Conservation (phyloP, 2,113 vertebrate genomes). For the Empidonax traillii region DNA sequence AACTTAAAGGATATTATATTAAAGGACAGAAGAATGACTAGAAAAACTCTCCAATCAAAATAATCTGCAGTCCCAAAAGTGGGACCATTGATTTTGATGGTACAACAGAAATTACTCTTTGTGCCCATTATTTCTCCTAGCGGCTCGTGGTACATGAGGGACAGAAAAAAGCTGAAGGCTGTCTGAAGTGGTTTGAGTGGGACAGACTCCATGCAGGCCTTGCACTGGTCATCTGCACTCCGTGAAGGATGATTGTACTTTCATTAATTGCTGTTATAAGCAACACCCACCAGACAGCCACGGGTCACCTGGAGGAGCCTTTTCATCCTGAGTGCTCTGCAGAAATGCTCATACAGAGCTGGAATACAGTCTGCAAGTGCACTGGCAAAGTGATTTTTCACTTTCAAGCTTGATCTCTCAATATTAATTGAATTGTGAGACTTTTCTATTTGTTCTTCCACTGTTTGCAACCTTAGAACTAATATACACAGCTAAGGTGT, state of each 20-base stretch:
- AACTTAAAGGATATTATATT: not conserved
- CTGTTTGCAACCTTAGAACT: not conserved
- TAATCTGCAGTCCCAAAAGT: not conserved
- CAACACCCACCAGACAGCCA: not conserved
- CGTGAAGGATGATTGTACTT: not conserved
- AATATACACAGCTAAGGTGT: accelerated
- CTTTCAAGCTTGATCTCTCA: not conserved
- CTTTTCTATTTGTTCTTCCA: not conserved
- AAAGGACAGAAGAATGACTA: not conserved
- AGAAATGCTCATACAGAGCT: not conserved
- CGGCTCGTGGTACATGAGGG: not conserved
- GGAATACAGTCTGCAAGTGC: not conserved
- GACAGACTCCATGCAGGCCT: not conserved
- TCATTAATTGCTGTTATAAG: not conserved
- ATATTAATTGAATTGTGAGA: not conserved
- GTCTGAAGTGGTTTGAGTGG: not conserved
- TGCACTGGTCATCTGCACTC: not conserved
- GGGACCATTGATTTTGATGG: not conserved
- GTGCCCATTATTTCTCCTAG: not conserved
- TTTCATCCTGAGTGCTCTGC: not conserved
- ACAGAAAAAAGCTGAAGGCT: not conserved
- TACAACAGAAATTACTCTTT: not conserved
- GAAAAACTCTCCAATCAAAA: not conserved
- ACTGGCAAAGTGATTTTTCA: not conserved
- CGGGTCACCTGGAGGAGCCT: not conserved